A percentile compares a stretch with the other conserved stretches of the same genome.
phyloP scores from a whole-genome alignment of 2,888 invertebrate genomes.

The Caenorhabditis sp. region DNA sequence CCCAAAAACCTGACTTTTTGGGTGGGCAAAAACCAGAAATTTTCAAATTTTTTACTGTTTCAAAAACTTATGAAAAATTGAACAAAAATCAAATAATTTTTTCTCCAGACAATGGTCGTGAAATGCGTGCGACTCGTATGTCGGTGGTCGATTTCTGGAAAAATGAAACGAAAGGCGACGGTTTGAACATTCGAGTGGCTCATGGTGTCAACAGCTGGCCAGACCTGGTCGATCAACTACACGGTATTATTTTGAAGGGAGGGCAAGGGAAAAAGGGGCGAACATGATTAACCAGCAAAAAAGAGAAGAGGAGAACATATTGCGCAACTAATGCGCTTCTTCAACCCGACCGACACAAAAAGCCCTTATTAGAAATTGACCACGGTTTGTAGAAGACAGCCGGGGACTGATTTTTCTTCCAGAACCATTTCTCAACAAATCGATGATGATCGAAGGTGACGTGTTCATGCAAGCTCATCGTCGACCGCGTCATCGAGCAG shows the following conservation, averaged over 20 bases:
- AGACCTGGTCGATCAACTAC: constrained; percentile 57
- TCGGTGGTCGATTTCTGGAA: constrained; percentile 63
- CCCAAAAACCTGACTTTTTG: too few species aligned
- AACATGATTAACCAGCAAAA: too few species aligned
- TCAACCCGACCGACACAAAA: neutral
- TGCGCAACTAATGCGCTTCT: neutral
- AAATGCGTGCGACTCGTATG: constrained; percentile 61
- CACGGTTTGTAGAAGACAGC: constrained; percentile 3
- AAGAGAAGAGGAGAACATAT: neutral
- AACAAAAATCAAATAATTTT: too few species aligned
- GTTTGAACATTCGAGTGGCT: constrained; percentile 55
- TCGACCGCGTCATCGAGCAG: constrained; percentile 55
- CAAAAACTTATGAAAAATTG: too few species aligned
- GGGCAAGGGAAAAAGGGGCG: neutral
- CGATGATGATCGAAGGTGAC: constrained; percentile 62
- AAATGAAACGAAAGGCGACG: constrained; percentile 60
- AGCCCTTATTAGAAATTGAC: constrained; percentile 8
- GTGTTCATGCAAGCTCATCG: constrained; percentile 56
- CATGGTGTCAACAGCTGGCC: constrained; percentile 62
- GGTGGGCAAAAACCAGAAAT: too few species aligned
- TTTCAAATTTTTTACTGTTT: too few species aligned
- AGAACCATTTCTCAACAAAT: constrained; percentile 62
- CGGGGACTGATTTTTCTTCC: constrained; percentile 13
- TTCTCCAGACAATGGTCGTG: constrained; percentile 53
- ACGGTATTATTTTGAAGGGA: constrained; percentile 48